phyloP scores from a whole-genome alignment of 2,113 vertebrate species.

The Rhea pennata region DNA sequence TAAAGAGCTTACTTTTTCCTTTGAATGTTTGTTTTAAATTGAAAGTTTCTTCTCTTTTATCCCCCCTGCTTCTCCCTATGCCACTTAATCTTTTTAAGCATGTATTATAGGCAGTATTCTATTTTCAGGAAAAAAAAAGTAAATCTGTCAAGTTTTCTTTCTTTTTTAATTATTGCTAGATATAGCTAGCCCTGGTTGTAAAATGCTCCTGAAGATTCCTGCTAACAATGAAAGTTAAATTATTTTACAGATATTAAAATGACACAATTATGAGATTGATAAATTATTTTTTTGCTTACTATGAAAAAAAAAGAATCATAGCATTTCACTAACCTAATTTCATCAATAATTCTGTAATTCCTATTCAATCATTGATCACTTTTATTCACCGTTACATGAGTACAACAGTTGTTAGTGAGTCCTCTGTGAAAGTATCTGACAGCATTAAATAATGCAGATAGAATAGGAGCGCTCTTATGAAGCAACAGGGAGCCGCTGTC shows the following conservation, averaged over 20 bases:
- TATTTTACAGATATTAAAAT: not conserved
- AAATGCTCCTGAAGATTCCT: conserved; percentile 21
- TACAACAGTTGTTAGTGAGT: conserved; percentile 6
- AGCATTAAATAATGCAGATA: not conserved
- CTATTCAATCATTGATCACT: conserved; percentile 4
- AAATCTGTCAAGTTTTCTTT: not conserved
- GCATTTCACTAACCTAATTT: conserved; percentile 8
- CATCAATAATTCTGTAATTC: conserved; percentile 26
- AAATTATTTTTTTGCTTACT: conserved; percentile 42
- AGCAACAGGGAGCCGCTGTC: not conserved
- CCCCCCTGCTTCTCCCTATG: not conserved
- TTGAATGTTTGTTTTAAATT: not conserved
- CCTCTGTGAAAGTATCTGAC: not conserved
- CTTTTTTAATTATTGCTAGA: not conserved
- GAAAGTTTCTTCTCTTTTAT: not conserved
- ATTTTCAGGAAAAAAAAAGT: not conserved
- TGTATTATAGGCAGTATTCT: not conserved
- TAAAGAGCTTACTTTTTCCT: not conserved
- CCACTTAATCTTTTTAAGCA: not conserved
- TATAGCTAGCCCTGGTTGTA: conserved; percentile 14
- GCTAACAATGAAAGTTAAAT: conserved; percentile 43
- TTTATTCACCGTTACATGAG: not conserved
- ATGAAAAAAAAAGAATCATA: conserved; percentile 28
- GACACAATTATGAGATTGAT: not conserved
- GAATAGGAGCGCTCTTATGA: not conserved